Base-by-base conservation (phyloP, 2,888 invertebrate genomes). In the Dermolepida albohirtum region DNA sequence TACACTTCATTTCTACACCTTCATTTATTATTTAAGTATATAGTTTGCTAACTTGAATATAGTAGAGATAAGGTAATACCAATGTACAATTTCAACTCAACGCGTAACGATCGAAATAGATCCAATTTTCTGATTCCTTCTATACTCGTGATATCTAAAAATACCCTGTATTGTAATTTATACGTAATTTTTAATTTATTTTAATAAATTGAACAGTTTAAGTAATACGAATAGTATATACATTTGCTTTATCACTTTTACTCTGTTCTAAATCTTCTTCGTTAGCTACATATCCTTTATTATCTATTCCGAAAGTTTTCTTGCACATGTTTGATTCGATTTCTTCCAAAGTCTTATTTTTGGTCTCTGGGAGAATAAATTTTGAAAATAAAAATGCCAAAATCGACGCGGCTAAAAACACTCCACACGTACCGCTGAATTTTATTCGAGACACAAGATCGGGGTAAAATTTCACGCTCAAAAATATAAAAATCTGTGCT, bases 401-500 rank as follows among this genome's bases (percentile, higher is more conserved):
- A 5, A 89, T 79, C 0, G 90, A 88, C 14, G 89, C 87, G 0
- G 81, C 82, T 0, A 87, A 86, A 75, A 91, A 92, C 0, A 89
- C 83, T 76, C 89, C 88, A 74, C 92, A 79, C 0, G 90, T 90
- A 0, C 88, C 87, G 71, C 89, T 89, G 72, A 90, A 87, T 0
- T 88, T 86, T 8, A 90, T 69, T 1, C 85, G 70, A 7, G 83
- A 80, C 67, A 87, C 87, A 75, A 91, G 80, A 70, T 88, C 87
- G 0, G 90, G 90, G 75, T 91, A 92, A 0, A 89, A 87, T 79
- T 92, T 92, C 29, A 92, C 89, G 55, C 89, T 89, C 43, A 88
- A 85, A 80, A 92, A 92, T 40, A 91, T 90, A 11, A 91, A 84
- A 1, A 89, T 80, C 74, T 92, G 91, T 0, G 89, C 91, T 59